Evolutionary conservation across 2,797 vertebrate species (phyloP).

Genomic region (Chelon auratus): DNA sequence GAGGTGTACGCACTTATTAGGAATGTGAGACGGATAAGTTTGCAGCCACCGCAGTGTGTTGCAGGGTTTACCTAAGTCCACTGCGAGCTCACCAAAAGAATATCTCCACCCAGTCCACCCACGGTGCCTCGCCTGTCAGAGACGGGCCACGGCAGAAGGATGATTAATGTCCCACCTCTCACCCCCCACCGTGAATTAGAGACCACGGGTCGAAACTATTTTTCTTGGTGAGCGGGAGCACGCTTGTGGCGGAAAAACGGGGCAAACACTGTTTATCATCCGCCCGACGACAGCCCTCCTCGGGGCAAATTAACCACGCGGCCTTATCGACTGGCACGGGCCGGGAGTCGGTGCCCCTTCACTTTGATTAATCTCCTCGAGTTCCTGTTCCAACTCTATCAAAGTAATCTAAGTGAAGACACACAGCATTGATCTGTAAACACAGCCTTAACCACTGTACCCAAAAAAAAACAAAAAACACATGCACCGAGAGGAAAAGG

Average conservation of each 20-base stretch:
- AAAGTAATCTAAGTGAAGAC: constrained; percentile 81
- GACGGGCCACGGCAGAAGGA: constrained; percentile 65
- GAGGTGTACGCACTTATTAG: constrained; percentile 4
- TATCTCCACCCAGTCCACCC: constrained; percentile 61
- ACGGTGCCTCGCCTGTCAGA: constrained; percentile 60
- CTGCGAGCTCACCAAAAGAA: constrained; percentile 46
- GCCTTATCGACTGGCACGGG: constrained; percentile 81
- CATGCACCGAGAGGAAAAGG: neutral
- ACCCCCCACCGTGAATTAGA: constrained; percentile 85
- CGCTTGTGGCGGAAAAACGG: constrained; percentile 83
- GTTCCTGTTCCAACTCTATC: constrained; percentile 82
- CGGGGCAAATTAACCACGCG: constrained; percentile 74
- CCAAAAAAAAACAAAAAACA: constrained; percentile 33
- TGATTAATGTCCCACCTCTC: constrained; percentile 84
- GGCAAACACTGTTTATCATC: constrained; percentile 87
- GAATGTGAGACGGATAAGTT: constrained; percentile 4
- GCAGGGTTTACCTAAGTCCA: constrained; percentile 52
- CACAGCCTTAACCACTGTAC: constrained; percentile 53
- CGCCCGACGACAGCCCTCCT: constrained; percentile 77
- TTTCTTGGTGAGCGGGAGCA: constrained; percentile 81
- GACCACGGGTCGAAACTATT: constrained; percentile 85
- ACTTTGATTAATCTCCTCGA: constrained; percentile 84
- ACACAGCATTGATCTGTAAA: constrained; percentile 80
- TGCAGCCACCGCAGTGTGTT: neutral
- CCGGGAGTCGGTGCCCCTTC: constrained; percentile 81